Evolutionary conservation across 2,797 vertebrate genomes (phyloP).

Genomic region (Darevskia nairensis): DNA sequence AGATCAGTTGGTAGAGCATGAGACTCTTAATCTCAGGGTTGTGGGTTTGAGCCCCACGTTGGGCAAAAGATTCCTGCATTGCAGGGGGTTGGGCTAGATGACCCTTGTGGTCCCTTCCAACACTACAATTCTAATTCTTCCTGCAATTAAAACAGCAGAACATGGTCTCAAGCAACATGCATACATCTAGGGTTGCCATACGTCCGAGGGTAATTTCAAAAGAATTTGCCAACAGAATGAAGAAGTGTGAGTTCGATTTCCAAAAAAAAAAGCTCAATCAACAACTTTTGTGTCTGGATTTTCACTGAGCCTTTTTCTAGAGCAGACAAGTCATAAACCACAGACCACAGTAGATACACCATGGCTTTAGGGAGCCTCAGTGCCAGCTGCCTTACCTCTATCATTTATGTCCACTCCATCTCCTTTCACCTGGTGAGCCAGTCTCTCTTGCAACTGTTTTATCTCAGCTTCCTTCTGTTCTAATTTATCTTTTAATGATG

Average conservation of each 20-base stretch:
- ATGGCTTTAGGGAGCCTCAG: neutral
- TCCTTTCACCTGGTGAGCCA: constrained; percentile 82
- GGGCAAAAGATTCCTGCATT: too few species aligned
- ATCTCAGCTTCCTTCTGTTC: constrained; percentile 90
- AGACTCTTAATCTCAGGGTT: too few species aligned
- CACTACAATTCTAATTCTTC: neutral
- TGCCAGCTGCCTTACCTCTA: constrained; percentile 83
- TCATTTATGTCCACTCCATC: constrained; percentile 82
- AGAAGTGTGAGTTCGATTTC: too few species aligned
- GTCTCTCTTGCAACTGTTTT: constrained; percentile 87
- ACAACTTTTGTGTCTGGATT: too few species aligned
- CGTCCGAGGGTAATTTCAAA: too few species aligned
- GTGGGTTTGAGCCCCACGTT: too few species aligned
- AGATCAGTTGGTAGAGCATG: too few species aligned
- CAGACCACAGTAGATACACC: neutral
- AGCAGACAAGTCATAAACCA: neutral
- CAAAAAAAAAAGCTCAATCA: too few species aligned
- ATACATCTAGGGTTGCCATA: neutral
- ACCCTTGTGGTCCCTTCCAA: too few species aligned
- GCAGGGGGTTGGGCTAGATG: too few species aligned
- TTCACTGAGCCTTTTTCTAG: neutral
- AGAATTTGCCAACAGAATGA: too few species aligned
- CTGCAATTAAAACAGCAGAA: neutral
- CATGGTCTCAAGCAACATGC: neutral
- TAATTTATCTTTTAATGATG: constrained; percentile 88